Percentiles rank a stretch among this genome's conserved stretches.
These are phyloP conservation scores for Tinea semifulvella DNA, from an alignment of 2,888 invertebrate genomes.

Conservation along the genomic window DNA sequence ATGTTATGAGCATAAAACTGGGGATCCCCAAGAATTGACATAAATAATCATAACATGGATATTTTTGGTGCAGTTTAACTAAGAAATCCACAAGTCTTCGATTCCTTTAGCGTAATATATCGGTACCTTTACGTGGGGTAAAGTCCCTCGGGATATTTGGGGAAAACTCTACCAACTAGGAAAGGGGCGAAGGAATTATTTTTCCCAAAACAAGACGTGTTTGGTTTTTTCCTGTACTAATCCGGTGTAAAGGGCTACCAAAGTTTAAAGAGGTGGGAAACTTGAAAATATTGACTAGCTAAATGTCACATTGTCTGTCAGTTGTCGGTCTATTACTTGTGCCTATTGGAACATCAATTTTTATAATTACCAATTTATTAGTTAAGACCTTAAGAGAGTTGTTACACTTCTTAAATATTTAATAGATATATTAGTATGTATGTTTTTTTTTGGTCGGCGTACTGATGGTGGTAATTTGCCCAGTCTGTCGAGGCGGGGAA, in stretches of 20 bases:
- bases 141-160: slow-evolving; percentile 4
- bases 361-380: no score
- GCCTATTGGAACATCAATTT: no score
- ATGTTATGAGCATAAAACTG: slow-evolving; percentile 2
- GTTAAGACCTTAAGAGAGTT: no score
- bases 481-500: no score
- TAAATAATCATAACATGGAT: slow-evolving; percentile 11
- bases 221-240: slow-evolving; percentile 6
- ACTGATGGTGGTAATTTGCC: no score
- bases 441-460: no score
- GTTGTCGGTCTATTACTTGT: no score
- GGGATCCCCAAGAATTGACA: not conserved
- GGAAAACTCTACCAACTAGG: not conserved
- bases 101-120: slow-evolving; percentile 11
- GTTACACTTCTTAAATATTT: no score
- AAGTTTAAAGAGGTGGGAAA: slow-evolving; percentile 2
- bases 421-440: no score
- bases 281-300: no score
- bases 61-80: slow-evolving; percentile 10
- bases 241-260: slow-evolving; percentile 8
- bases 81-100: slow-evolving; percentile 41
- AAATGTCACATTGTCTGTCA: no score
- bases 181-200: slow-evolving; percentile 7
- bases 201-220: slow-evolving; percentile 11
- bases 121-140: not conserved